A percentile compares a stretch with the other conserved stretches of the same genome.
Evolutionary conservation across 2,888 invertebrate species (phyloP).

Genomic region (Merodon equestris): DNA sequence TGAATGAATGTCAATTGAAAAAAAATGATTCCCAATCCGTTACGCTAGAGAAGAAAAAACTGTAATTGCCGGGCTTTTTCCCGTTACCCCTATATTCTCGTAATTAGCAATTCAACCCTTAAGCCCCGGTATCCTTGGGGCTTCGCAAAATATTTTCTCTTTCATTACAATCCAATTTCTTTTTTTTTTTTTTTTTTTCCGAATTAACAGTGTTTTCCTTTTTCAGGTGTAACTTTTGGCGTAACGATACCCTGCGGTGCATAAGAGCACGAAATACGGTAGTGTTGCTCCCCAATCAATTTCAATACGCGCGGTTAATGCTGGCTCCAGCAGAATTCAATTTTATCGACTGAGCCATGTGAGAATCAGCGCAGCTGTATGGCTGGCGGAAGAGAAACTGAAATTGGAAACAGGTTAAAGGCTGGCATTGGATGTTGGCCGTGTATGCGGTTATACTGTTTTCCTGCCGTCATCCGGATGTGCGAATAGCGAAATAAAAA

Average conservation of each 20-base stretch:
- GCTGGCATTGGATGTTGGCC: neutral
- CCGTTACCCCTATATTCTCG: neutral
- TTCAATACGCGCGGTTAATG: constrained; percentile 12
- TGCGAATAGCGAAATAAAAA: too few relatives aligned
- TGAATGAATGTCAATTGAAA: constrained; percentile 2
- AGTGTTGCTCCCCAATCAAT: constrained; percentile 17
- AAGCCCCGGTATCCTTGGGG: neutral
- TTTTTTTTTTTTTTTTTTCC: constrained; percentile 22
- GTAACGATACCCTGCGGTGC: too few relatives aligned
- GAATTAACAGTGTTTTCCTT: too few relatives aligned
- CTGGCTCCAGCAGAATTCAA: constrained; percentile 25
- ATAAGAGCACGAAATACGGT: neutral
- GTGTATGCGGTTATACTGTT: neutral
- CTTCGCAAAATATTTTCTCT: constrained; percentile 1
- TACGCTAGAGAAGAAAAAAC: too few relatives aligned
- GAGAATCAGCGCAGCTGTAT: constrained; percentile 48
- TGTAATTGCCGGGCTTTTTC: too few relatives aligned
- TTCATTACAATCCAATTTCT: too few relatives aligned
- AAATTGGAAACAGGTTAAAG: neutral
- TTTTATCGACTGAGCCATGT: constrained; percentile 48
- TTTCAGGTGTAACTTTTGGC: constrained; percentile 19
- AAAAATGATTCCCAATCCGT: too few relatives aligned
- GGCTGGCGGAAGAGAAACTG: constrained; percentile 4
- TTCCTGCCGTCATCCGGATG: too few relatives aligned
- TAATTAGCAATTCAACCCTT: neutral